A percentile compares a stretch with the other conserved stretches of the same genome.
These are phyloP conservation scores for Hypomesus transpacificus DNA, from an alignment of 2,113 vertebrate genomes.

Conservation along the genomic window DNA sequence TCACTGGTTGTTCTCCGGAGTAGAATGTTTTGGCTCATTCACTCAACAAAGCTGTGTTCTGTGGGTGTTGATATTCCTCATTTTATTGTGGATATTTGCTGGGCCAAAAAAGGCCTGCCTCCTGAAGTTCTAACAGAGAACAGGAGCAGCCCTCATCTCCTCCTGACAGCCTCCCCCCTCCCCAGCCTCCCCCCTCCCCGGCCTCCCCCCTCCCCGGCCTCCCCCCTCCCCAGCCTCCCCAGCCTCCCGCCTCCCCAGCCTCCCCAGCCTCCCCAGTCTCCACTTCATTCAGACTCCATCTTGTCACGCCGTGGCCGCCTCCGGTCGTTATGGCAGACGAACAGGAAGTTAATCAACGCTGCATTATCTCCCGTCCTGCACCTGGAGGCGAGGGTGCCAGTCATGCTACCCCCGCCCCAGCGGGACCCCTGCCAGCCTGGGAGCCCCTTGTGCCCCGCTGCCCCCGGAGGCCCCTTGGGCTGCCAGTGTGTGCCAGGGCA, in stretches of 20 bases:
- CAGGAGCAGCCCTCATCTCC: neutral
- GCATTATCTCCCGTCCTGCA: constrained; percentile 66
- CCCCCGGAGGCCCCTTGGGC: constrained; percentile 35
- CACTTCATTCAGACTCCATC: constrained; percentile 55
- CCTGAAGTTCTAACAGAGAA: neutral
- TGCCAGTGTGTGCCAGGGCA: constrained; percentile 52
- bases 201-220: constrained; percentile 4
- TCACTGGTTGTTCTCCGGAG: neutral
- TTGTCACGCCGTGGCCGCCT: constrained; percentile 54
- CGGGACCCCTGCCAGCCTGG: constrained; percentile 59
- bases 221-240: neutral
- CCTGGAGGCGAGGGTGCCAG: constrained; percentile 62
- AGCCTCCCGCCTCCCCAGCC: constrained; percentile 18
- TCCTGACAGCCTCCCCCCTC: constrained; percentile 34
- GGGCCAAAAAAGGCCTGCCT: neutral
- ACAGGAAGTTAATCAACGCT: constrained; percentile 65
- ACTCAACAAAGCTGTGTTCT: constrained; percentile 9
- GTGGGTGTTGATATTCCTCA: neutral
- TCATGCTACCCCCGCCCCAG: constrained; percentile 37
- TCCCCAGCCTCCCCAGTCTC: constrained; percentile 38
- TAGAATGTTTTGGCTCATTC: neutral
- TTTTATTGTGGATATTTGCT: constrained; percentile 10
- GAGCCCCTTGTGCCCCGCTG: constrained; percentile 49
- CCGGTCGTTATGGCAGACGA: constrained; percentile 63
- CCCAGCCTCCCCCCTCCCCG: neutral